Evolutionary conservation across 1,140 invertebrate species (phyloP).

Genomic region (Belonocnema kinseyi): DNA sequence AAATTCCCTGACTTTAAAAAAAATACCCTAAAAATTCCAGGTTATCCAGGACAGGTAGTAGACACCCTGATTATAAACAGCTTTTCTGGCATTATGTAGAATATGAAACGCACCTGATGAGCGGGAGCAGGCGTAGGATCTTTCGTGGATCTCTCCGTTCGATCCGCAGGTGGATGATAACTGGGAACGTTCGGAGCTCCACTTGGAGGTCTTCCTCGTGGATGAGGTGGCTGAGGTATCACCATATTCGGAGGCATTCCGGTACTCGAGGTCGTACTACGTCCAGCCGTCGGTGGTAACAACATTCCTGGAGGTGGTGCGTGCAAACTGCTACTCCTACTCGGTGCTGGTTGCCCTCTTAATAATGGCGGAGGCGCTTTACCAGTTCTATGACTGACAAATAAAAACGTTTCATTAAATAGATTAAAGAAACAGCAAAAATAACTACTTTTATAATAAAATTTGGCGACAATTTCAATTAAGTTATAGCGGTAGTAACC

Average conservation of each 20-base stretch:
- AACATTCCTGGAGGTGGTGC: slow-evolving; percentile 76
- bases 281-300: slow-evolving; percentile 76
- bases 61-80: too few relatives aligned
- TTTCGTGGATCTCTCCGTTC: slow-evolving; percentile 73
- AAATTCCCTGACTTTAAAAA: too few relatives aligned
- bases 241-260: slow-evolving; percentile 78
- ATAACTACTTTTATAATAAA: too few relatives aligned
- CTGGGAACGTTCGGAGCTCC: slow-evolving; percentile 66
- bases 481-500: too few relatives aligned
- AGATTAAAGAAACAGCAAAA: too few relatives aligned
- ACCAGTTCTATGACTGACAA: slow-evolving; percentile 65
- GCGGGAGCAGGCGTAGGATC: slow-evolving; percentile 71
- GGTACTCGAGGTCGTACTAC: slow-evolving; percentile 73
- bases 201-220: slow-evolving; percentile 65
- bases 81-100: background rate
- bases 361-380: slow-evolving; percentile 71
- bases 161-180: slow-evolving; percentile 71
- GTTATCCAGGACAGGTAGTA: too few relatives aligned
- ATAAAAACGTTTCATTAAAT: slow-evolving; percentile 34
- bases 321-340: slow-evolving; percentile 75
- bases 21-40: too few relatives aligned
- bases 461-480: too few relatives aligned
- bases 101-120: slow-evolving; percentile 65
- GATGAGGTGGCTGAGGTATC: slow-evolving; percentile 79
- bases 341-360: slow-evolving; percentile 69